Percentiles rank a stretch among this genome's conserved stretches.
These are phyloP conservation scores for Thamnophis elegans DNA, from an alignment of 2,797 vertebrate species.

Conservation along the genomic window DNA sequence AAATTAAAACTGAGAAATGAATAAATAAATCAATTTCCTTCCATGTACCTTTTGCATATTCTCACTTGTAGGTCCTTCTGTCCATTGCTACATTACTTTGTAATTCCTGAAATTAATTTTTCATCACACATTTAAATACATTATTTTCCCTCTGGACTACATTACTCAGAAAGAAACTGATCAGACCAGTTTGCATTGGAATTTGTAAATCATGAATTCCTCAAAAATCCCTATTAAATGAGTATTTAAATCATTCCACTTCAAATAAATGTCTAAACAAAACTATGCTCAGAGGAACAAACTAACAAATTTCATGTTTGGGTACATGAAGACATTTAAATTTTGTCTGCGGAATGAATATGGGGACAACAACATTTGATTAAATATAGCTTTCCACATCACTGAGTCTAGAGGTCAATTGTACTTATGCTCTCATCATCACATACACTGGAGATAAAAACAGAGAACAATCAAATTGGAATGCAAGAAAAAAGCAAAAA, in stretches of 20 bases:
- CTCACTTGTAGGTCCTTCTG: neutral
- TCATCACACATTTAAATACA: neutral
- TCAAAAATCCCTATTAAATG: neutral
- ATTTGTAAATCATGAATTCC: neutral
- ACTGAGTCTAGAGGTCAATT: conserved; percentile 42
- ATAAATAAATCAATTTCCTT: neutral
- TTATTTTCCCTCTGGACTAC: neutral
- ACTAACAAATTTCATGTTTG: neutral
- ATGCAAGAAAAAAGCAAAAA: conserved; percentile 42
- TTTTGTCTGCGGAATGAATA: conserved; percentile 8
- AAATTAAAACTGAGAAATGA: conserved; percentile 21
- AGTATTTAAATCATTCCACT: neutral
- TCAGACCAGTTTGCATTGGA: neutral
- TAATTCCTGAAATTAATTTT: neutral
- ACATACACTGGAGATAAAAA: conserved; percentile 45
- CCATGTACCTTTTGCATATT: neutral
- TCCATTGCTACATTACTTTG: neutral
- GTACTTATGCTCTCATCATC: conserved; percentile 42
- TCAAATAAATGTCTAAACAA: conserved; percentile 39
- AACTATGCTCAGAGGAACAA: conserved; percentile 16
- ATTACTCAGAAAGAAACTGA: neutral
- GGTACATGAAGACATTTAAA: neutral
- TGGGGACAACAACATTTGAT: neutral
- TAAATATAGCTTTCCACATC: conserved; percentile 51
- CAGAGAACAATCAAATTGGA: conserved; percentile 34